Evolutionary conservation across 2,797 vertebrate genomes (phyloP), one percentile per base, ranked within the genome.

Genomic region (Tachyglossus aculeatus): DNA sequence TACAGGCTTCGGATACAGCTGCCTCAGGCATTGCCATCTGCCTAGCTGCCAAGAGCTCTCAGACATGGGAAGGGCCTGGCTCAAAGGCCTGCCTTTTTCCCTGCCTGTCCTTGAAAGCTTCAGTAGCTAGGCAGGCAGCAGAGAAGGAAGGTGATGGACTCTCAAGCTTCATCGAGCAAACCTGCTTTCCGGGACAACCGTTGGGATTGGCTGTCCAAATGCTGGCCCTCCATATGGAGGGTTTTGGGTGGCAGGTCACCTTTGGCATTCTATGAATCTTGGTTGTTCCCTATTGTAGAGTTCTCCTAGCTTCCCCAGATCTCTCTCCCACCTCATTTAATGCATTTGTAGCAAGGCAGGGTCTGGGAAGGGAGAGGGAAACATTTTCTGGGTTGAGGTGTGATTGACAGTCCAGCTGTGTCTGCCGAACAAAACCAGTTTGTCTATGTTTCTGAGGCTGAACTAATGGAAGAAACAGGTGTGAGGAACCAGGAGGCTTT

Each of bases 391-490:
- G 45, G 21, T 33, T 37, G 25, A 36, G 60, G n/a, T 18, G 7
- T 75, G 71, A 80, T 37, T 78, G 78, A 83, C 53, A 55, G 51
- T 80, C 37, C 77, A 86, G 74, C 80, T 77, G 58, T 36, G 1
- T 59, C 40, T 60, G 44, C 48, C 59, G 57, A 83, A 77, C 56
- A 78, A 83, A 83, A 83, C 41, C 18, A 59, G 50, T 67, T 85
- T 88, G 80, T 83, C 44, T 83, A n/a, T 0, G 0, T 0, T 0
- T 1, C 0, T 79, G 73, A 70, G 36, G 60, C 56, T 63, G 66
- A 85, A 83, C 75, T 74, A 85, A 86, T 79, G 72, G 64, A 80
- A 39, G 57, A 72, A 78, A 80, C 60, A 77, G 67, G 69, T 89
- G 80, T 69, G 62, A 38, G 27, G 13, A 59, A 44, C 9, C 10